Evolutionary conservation across 2,888 invertebrate species (phyloP).

Genomic region (Pseudeuparius sepicola): DNA sequence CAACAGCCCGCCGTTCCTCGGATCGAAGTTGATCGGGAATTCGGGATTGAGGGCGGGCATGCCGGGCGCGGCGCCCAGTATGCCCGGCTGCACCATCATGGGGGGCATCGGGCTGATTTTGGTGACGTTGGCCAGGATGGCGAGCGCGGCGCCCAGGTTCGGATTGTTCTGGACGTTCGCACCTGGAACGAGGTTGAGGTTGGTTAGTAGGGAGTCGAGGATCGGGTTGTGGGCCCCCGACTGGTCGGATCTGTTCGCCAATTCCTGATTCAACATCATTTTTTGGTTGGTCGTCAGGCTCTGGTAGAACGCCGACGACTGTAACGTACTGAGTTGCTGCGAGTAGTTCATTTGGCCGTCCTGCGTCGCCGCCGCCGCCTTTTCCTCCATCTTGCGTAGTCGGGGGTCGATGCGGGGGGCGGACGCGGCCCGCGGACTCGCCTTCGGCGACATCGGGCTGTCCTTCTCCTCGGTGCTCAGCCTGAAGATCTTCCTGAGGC

Average conservation of each 20-base stretch:
- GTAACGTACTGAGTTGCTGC: constrained; percentile 53
- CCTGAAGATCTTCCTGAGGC: constrained; percentile 64
- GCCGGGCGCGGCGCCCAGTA: constrained; percentile 45
- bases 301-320: constrained; percentile 60
- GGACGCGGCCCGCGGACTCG: constrained; percentile 39
- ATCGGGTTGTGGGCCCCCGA: constrained; percentile 46
- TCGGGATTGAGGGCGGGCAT: constrained; percentile 29
- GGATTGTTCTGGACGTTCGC: constrained; percentile 31
- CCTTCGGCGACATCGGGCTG: constrained; percentile 48
- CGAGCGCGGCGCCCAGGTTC: constrained; percentile 39
- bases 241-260: constrained; percentile 47
- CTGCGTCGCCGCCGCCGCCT: constrained; percentile 14
- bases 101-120: constrained; percentile 38
- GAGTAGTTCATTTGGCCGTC: constrained; percentile 38
- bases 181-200: constrained; percentile 42
- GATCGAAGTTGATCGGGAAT: constrained; percentile 38
- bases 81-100: constrained; percentile 42
- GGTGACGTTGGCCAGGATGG: constrained; percentile 34
- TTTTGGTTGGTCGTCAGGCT: constrained; percentile 62
- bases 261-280: constrained; percentile 58
- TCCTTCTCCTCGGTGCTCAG: constrained; percentile 50
- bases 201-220: constrained; percentile 53
- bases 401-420: constrained; percentile 29
- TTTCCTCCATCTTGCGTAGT: constrained; percentile 32
- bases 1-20: constrained; percentile 33